phyloP scores from a whole-genome alignment of 2,797 vertebrate genomes.

The Sebastes oblongus region DNA sequence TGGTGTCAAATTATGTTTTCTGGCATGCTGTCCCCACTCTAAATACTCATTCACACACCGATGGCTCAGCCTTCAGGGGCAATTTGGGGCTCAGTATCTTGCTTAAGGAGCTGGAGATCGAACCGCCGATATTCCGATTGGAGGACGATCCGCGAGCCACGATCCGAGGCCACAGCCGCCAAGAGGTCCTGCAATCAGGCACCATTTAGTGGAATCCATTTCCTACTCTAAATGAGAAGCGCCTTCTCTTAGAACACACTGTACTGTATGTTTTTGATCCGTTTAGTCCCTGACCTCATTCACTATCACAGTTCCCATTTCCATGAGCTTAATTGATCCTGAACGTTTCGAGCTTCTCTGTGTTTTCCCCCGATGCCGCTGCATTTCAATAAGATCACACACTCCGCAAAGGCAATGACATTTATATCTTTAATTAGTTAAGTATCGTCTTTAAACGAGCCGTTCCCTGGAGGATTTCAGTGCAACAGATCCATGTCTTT shows the following conservation, averaged over 20 bases:
- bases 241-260: not conserved
- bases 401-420: conserved; percentile 6
- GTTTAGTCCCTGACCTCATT: conserved; percentile 7
- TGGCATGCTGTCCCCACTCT: too few species aligned
- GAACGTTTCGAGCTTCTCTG: not conserved
- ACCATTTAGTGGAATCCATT: not conserved
- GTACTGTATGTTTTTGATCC: not conserved
- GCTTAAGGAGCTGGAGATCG: not conserved
- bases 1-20: too few species aligned
- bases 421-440: conserved; percentile 21
- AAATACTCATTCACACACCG: not conserved
- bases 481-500: not conserved
- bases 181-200: not conserved
- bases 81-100: not conserved
- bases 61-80: not conserved
- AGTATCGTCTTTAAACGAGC: conserved; percentile 21
- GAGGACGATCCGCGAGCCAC: too few species aligned
- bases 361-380: not conserved
- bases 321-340: conserved; percentile 1
- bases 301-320: not conserved
- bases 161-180: too few species aligned
- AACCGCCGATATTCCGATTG: too few species aligned
- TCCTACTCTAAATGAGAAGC: not conserved
- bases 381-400: conserved; percentile 23
- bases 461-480: not conserved